phyloP scores from a whole-genome alignment of 1,140 invertebrate genomes.

The Mamestra configurata region DNA sequence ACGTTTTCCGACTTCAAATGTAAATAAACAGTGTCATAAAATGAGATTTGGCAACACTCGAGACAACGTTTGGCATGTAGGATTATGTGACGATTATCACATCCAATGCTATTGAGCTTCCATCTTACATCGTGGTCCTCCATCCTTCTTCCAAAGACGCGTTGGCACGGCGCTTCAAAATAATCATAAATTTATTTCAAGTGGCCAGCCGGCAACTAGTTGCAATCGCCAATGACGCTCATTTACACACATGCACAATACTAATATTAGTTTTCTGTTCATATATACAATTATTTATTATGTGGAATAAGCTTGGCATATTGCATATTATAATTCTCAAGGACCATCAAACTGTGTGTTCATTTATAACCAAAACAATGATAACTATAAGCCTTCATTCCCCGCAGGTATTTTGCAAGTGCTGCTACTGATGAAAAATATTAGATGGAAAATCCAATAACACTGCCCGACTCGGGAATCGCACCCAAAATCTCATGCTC shows the following conservation, averaged over 20 bases:
- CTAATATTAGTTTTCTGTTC: slow-evolving; percentile 14
- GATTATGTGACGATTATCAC: slow-evolving; percentile 25
- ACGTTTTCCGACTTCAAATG: slow-evolving; percentile 18
- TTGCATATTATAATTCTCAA: no score
- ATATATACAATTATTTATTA: background rate
- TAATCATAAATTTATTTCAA: slow-evolving; percentile 78
- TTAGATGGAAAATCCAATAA: no score
- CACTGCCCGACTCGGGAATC: no score
- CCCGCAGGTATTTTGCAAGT: no score
- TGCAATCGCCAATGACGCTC: slow-evolving; percentile 65
- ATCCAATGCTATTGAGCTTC: slow-evolving; percentile 47
- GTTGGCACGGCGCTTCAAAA: slow-evolving; percentile 74
- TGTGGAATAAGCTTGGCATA: background rate
- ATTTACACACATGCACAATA: slow-evolving; percentile 52
- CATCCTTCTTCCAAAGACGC: slow-evolving; percentile 68
- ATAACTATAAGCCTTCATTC: no score
- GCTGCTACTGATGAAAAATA: no score
- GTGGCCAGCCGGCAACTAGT: slow-evolving; percentile 58
- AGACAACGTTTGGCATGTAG: slow-evolving; percentile 23
- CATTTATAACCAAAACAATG: no score
- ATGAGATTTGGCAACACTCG: slow-evolving; percentile 10
- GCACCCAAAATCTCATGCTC: no score
- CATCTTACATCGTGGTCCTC: slow-evolving; percentile 39
- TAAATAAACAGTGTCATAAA: slow-evolving; percentile 30
- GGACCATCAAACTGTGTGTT: no score